These are phyloP conservation scores for Yponomeuta malinellus DNA, from an alignment of 2,888 invertebrate genomes.

Conservation along the genomic window DNA sequence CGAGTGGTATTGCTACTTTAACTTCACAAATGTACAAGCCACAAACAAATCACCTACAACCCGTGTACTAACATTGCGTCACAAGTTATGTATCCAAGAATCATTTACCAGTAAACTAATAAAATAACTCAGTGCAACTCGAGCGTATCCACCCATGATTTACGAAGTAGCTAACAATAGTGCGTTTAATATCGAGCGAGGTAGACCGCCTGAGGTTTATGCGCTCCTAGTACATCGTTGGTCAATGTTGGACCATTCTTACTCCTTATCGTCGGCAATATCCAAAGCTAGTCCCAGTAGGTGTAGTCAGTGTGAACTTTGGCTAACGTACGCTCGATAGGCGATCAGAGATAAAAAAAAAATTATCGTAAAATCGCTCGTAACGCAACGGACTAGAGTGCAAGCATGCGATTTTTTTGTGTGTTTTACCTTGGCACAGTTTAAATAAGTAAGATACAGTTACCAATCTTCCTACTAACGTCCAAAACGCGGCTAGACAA, in stretches of 20 bases:
- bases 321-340: background rate
- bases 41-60: too few relatives aligned
- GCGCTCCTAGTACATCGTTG: slow-evolving; percentile 59
- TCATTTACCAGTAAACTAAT: background rate
- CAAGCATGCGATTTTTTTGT: too few relatives aligned
- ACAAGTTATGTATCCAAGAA: background rate
- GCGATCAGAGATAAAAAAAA: background rate
- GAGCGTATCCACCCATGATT: background rate
- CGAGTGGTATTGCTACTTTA: too few relatives aligned
- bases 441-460: too few relatives aligned
- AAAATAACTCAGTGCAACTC: background rate
- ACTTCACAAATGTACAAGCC: too few relatives aligned
- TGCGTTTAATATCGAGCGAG: slow-evolving; percentile 10
- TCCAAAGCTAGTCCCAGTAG: background rate
- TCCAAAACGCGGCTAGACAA: too few relatives aligned
- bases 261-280: slow-evolving; percentile 29
- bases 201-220: slow-evolving; percentile 32
- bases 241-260: slow-evolving; percentile 49
- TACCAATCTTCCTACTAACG: too few relatives aligned
- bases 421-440: background rate
- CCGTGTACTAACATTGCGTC: background rate
- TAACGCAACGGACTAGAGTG: background rate
- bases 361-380: background rate
- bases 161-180: background rate
- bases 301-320: too few relatives aligned